These are phyloP conservation scores for Noctua pronuba DNA, from an alignment of 2,888 invertebrate species.

Conservation along the genomic window DNA sequence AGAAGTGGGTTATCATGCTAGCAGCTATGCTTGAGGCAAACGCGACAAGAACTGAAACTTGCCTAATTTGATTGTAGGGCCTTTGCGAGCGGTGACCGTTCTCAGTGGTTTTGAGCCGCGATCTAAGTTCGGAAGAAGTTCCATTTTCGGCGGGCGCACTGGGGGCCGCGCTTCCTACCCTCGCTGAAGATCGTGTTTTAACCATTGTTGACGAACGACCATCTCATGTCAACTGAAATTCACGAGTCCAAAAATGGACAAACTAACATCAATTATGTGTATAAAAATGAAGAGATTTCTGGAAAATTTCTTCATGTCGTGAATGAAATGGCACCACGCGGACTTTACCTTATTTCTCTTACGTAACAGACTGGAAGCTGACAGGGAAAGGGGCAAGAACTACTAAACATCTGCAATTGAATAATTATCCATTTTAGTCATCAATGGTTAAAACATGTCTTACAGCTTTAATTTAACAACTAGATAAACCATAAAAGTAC, in stretches of 20 bases:
- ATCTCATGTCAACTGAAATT: conserved; percentile 90
- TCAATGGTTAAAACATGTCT: conserved; percentile 91
- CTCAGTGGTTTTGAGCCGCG: conserved; percentile 85
- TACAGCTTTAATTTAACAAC: conserved; percentile 83
- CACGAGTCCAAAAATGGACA: conserved; percentile 88
- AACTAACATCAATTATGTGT: conserved; percentile 81
- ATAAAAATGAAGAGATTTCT: conserved; percentile 80
- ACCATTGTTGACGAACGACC: conserved; percentile 90
- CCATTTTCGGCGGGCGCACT: conserved; percentile 86
- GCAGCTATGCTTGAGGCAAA: conserved; percentile 95
- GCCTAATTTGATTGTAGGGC: conserved; percentile 84
- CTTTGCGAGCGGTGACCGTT: conserved; percentile 86
- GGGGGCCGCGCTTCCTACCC: conserved; percentile 86
- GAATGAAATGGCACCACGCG: conserved; percentile 69
- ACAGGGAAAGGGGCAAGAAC: conserved; percentile 79
- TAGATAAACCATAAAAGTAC: conserved; percentile 83
- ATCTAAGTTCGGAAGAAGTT: conserved; percentile 85
- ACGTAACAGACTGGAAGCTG: conserved; percentile 76
- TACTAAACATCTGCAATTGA: conserved; percentile 87
- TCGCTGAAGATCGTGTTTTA: conserved; percentile 90
- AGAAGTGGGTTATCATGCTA: conserved; percentile 72
- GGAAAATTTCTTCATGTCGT: conserved; percentile 87
- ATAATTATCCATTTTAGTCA: conserved; percentile 88
- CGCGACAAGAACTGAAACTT: conserved; percentile 83
- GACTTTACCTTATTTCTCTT: conserved; percentile 88